Evolutionary conservation across 2,888 invertebrate genomes (phyloP).

Genomic region (Eutolmus rufibarbis): DNA sequence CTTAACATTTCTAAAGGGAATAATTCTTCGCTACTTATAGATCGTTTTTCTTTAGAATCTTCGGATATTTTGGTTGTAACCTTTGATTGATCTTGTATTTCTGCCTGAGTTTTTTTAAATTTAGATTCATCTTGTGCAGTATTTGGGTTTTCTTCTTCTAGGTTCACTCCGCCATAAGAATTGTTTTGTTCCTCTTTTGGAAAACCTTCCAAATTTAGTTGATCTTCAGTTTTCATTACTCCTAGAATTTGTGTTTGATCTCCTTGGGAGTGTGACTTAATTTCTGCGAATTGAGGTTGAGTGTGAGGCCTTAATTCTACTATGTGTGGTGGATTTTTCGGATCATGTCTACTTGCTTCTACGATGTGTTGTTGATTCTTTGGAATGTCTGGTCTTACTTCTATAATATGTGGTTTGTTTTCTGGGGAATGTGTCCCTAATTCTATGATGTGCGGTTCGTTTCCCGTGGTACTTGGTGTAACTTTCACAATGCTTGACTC

Average conservation of each 20-base stretch:
- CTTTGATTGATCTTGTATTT: not conserved
- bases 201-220: not conserved
- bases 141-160: not conserved
- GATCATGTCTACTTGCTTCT: not conserved
- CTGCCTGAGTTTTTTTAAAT: not conserved
- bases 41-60: not conserved
- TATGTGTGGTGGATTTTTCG: not conserved
- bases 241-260: no score
- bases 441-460: not conserved
- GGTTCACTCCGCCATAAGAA: not conserved
- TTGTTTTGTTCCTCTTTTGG: not conserved
- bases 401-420: not conserved
- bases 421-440: not conserved
- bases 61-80: not conserved
- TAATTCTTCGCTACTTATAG: slow-evolving; percentile 5
- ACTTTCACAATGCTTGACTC: not conserved
- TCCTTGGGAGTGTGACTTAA: not conserved
- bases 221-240: not conserved
- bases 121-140: not conserved
- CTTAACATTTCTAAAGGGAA: slow-evolving; percentile 58
- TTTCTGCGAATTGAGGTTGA: not conserved
- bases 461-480: not conserved
- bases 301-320: not conserved
- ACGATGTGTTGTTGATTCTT: not conserved
- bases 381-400: not conserved